Evolutionary conservation across 2,888 invertebrate genomes (phyloP).

Genomic region (Thumatha senex): DNA sequence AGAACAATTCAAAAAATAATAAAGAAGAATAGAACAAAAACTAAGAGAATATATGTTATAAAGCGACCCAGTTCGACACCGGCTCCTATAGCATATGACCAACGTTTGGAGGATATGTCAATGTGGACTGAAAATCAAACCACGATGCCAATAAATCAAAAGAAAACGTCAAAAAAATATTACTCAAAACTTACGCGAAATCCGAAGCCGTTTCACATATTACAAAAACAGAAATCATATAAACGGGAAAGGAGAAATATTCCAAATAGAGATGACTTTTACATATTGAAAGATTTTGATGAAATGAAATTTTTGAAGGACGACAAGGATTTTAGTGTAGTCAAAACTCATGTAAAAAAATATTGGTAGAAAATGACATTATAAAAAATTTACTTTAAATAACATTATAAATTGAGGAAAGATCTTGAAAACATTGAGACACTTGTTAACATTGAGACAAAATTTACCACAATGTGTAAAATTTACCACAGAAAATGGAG

Average conservation of each 20-base stretch:
- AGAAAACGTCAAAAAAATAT: conserved; percentile 48
- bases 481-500: too few relatives aligned
- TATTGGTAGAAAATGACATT: conserved; percentile 49
- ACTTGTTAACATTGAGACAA: too few relatives aligned
- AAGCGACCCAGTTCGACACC: conserved; percentile 42
- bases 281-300: conserved; percentile 65
- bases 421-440: too few relatives aligned
- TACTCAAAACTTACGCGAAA: conserved; percentile 51
- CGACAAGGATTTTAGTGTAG: conserved; percentile 42
- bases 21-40: conserved; percentile 56
- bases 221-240: conserved; percentile 38
- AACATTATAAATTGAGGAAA: too few relatives aligned
- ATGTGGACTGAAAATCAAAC: conserved; percentile 38
- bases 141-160: conserved; percentile 48
- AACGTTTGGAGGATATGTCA: conserved; percentile 38
- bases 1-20: conserved; percentile 74
- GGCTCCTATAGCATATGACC: conserved; percentile 29
- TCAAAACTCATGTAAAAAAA: conserved; percentile 56
- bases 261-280: conserved; percentile 42
- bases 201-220: conserved; percentile 62
- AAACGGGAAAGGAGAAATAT: conserved; percentile 50
- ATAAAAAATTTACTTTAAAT: too few relatives aligned
- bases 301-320: conserved; percentile 58
- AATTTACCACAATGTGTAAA: too few relatives aligned
- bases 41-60: conserved; percentile 51